Evolutionary conservation across 2,888 invertebrate species (phyloP), one percentile per base, ranked within the genome.

Genomic region (Silvanus unidentatus): DNA sequence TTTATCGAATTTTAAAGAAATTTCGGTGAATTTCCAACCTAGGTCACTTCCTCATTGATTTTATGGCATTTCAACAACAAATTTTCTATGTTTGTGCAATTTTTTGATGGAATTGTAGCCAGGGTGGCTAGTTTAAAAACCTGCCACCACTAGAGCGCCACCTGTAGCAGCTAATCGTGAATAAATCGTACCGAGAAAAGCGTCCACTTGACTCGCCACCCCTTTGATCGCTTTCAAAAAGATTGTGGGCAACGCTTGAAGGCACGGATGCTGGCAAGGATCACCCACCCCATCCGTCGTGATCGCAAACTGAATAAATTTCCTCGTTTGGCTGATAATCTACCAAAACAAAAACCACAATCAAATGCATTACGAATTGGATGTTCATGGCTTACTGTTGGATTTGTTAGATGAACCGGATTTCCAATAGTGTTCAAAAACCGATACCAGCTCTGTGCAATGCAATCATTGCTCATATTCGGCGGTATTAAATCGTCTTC

Each of bases 381-480:
- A 47, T 35, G 29, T 35, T 39, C 22, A 14, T 29, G 32, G 48
- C 35, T 59, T 50, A 88, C 76, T 58, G 88, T 85, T 0, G 93
- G 92, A 30, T 88, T 83, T 59, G 91, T 91, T 48, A 98, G 76
- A 59, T 93, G 92, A 1, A 92, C 93, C 0, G 97, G 97, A 73
- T 95, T 95, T 22, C 96, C 95, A 50, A 97, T 84, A 30, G 92
- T 90, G 64, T 96, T 92, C 48, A 97, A 75, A 64, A 97, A 86
- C 48, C 97, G 81, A 73, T 93, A 97, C 97, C 97, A 97, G 60
- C 89, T 87, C 75, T 98, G 97, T 45, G 91, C 88, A 30, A 96
- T 84, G 48, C 92, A 91, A 66, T 94, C 91, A 48, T 88, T 83
- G 35, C 83, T 80, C 88, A 96, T 95, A 40, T 85, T 86, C 1